These are phyloP conservation scores for Rousettus madagascariensis DNA, from an alignment of 2,797 vertebrate genomes.

Conservation along the genomic window DNA sequence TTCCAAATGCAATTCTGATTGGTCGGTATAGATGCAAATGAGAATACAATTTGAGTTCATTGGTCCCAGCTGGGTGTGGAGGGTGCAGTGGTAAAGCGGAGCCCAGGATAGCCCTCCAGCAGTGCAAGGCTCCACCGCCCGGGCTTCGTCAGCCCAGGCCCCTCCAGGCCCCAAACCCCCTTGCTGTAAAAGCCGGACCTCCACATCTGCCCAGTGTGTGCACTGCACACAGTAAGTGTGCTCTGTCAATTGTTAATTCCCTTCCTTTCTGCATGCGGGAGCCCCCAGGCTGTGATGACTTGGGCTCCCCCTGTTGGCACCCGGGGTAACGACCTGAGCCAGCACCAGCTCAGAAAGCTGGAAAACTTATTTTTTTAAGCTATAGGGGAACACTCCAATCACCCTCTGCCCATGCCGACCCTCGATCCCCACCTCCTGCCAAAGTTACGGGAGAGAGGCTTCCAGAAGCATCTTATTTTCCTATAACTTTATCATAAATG, in stretches of 20 bases:
- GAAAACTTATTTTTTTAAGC: not conserved
- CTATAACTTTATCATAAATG: not conserved
- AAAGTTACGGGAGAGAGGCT: not conserved
- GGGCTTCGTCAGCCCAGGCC: not conserved
- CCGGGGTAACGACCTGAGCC: not conserved
- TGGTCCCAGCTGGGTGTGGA: not conserved
- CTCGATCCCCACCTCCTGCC: not conserved
- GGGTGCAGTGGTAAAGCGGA: fast-evolving
- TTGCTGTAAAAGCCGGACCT: fast-evolving
- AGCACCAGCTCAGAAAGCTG: fast-evolving
- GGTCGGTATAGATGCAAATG: not conserved
- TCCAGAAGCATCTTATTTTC: not conserved
- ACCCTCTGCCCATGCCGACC: not conserved
- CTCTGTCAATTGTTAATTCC: not conserved
- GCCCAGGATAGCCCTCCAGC: not conserved
- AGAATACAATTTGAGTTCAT: not conserved
- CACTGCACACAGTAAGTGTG: not conserved
- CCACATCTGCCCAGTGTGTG: fast-evolving
- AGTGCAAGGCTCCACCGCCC: no score
- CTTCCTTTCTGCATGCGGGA: fast-evolving
- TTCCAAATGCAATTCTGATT: not conserved
- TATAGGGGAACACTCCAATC: fast-evolving
- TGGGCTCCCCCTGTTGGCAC: slow-evolving; percentile 67
- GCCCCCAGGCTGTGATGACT: not conserved
- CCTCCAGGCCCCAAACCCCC: not conserved